A percentile compares a stretch with the other conserved stretches of the same genome.
phyloP scores from a whole-genome alignment of 2,113 vertebrate species.

The Athene noctua region DNA sequence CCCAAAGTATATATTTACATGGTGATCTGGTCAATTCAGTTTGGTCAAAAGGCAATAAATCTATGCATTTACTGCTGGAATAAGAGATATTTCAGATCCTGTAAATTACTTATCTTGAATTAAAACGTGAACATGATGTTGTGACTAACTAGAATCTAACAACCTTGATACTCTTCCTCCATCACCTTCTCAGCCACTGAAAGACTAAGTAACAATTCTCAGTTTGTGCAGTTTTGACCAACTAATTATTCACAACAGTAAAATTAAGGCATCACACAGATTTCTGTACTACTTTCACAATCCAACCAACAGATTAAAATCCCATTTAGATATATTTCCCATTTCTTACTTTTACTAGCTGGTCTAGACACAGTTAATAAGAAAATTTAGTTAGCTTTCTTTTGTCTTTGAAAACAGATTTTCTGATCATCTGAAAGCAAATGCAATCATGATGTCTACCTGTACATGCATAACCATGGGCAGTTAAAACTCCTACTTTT shows the following conservation, averaged over 20 bases:
- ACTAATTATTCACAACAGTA: neutral
- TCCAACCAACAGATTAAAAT: neutral
- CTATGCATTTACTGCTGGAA: neutral
- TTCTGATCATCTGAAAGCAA: neutral
- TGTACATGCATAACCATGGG: accelerated
- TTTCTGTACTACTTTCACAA: neutral
- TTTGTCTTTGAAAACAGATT: neutral
- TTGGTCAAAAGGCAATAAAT: neutral
- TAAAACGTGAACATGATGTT: neutral
- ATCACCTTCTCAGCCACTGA: neutral
- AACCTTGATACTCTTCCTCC: neutral
- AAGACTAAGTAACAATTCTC: neutral
- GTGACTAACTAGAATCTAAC: neutral
- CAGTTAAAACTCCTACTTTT: neutral
- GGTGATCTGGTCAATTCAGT: neutral
- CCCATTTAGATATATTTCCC: neutral
- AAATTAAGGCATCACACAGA: neutral
- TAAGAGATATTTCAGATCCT: neutral
- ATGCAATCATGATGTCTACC: neutral
- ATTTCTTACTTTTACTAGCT: neutral
- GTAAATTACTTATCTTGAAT: neutral
- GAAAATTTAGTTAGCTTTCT: neutral
- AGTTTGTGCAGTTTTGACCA: neutral
- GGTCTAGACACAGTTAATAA: neutral
- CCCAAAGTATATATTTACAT: constrained; percentile 28